Evolutionary conservation across 2,888 invertebrate genomes (phyloP).

Genomic region (Brachyptera risi): DNA sequence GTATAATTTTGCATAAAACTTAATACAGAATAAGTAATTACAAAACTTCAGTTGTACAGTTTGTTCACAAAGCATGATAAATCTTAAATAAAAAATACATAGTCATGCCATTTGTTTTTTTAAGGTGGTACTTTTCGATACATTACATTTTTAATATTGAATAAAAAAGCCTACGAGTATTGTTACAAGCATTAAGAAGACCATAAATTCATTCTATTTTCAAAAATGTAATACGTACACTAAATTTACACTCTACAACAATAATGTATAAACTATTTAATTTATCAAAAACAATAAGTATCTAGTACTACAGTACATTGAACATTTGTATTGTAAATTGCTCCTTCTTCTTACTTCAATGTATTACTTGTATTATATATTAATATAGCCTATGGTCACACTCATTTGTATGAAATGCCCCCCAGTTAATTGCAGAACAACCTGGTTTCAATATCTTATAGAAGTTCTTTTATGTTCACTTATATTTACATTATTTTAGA

Average conservation of each 20-base stretch:
- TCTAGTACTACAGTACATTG: neutral
- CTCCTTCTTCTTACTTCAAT: too few species aligned
- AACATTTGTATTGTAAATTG: neutral
- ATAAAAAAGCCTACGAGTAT: neutral
- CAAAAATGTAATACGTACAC: neutral
- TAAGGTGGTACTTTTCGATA: slow-evolving; percentile 1
- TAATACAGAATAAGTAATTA: slow-evolving; percentile 34
- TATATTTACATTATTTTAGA: too few species aligned
- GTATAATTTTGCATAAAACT: slow-evolving; percentile 35
- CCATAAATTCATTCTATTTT: neutral
- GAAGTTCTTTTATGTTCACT: too few species aligned
- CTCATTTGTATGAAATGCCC: too few species aligned
- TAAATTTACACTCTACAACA: neutral
- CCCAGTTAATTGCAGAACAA: too few species aligned
- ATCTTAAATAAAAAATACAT: neutral
- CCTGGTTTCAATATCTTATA: too few species aligned
- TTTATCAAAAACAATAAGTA: neutral
- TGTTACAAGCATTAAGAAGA: neutral
- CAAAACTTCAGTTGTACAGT: neutral
- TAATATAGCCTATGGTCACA: too few species aligned
- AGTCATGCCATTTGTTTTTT: neutral
- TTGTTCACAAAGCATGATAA: neutral
- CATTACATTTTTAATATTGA: neutral
- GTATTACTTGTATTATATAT: too few species aligned
- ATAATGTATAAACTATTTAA: neutral